Conservation (phyloP, 1,140 invertebrate species). For the Tenebrio molitor region DNA sequence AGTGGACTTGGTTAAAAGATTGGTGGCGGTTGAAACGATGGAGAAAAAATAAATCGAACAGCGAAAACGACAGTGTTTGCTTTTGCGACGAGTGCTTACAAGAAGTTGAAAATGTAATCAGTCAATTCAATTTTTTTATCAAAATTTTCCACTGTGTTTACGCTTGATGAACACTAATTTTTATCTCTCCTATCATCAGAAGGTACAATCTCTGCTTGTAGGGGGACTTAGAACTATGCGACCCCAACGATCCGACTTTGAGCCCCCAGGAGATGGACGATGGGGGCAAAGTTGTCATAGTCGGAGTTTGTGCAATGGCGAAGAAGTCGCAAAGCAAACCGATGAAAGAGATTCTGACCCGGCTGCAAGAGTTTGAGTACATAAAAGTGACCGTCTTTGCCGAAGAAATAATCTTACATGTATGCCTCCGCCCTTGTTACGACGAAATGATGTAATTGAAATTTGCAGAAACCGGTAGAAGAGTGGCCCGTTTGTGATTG, state of each 20-base stretch:
- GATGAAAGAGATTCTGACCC: conserved; percentile 97
- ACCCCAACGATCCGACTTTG: conserved; percentile 73
- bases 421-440: conserved; percentile 61
- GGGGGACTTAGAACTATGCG: conserved; percentile 81
- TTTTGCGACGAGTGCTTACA: conserved; percentile 81
- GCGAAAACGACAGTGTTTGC: conserved; percentile 74
- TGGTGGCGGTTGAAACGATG: conserved; percentile 82
- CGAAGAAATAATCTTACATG: conserved; percentile 94
- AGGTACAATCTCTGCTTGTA: conserved; percentile 61
- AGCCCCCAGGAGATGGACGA: conserved; percentile 66
- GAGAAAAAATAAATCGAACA: conserved; percentile 72
- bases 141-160: too few relatives aligned
- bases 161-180: not conserved
- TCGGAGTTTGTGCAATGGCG: conserved; percentile 98
- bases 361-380: conserved; percentile 96
- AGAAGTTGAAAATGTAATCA: conserved; percentile 59
- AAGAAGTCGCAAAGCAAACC: conserved; percentile 99
- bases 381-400: conserved; percentile 94
- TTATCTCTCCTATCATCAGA: not conserved
- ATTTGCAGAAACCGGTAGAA: conserved; percentile 89
- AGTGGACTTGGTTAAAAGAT: conserved; percentile 83
- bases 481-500: conserved; percentile 99
- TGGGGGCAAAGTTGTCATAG: conserved; percentile 88
- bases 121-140: conserved; percentile 26
- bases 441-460: not conserved